Conservation (phyloP, 1,140 invertebrate species). For the Bombus cullumanus region DNA sequence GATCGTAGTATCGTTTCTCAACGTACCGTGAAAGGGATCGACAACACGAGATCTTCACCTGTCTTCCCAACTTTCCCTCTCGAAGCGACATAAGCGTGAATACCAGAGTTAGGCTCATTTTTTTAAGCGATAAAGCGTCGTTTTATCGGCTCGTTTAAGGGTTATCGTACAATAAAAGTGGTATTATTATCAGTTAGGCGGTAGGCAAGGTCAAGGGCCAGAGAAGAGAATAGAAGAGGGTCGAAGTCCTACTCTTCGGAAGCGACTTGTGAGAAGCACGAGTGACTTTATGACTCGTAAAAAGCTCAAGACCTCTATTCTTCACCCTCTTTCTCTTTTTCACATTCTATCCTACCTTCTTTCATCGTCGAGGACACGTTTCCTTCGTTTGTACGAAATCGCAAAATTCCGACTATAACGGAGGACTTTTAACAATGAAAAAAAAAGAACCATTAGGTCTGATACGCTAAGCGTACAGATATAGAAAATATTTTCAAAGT, state of each 20-base stretch:
- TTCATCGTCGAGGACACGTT: slow-evolving; percentile 62
- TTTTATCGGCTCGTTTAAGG: slow-evolving; percentile 82
- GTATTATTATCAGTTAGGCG: slow-evolving; percentile 82
- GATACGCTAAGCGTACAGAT: neutral
- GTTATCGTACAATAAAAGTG: slow-evolving; percentile 83
- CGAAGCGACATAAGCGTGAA: slow-evolving; percentile 6
- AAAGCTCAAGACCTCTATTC: slow-evolving; percentile 77
- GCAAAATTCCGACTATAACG: neutral
- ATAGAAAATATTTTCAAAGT: too few species aligned
- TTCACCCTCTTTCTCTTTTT: slow-evolving; percentile 25
- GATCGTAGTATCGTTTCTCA: neutral
- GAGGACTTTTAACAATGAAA: neutral
- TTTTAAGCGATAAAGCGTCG: slow-evolving; percentile 79
- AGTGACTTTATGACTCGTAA: slow-evolving; percentile 82
- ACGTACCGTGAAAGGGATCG: neutral
- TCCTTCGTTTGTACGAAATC: slow-evolving; percentile 42
- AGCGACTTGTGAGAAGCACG: slow-evolving; percentile 79
- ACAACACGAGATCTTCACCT: slow-evolving; percentile 36
- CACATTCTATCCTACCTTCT: slow-evolving; percentile 12
- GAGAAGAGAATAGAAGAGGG: slow-evolving; percentile 44
- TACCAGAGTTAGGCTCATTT: slow-evolving; percentile 75
- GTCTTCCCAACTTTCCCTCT: slow-evolving; percentile 17
- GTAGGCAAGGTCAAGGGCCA: slow-evolving; percentile 57
- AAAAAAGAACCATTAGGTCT: neutral
- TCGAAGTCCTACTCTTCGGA: slow-evolving; percentile 61